Conservation (phyloP, 2,797 vertebrate genomes). For the Muraenolepis orangiensis region DNA sequence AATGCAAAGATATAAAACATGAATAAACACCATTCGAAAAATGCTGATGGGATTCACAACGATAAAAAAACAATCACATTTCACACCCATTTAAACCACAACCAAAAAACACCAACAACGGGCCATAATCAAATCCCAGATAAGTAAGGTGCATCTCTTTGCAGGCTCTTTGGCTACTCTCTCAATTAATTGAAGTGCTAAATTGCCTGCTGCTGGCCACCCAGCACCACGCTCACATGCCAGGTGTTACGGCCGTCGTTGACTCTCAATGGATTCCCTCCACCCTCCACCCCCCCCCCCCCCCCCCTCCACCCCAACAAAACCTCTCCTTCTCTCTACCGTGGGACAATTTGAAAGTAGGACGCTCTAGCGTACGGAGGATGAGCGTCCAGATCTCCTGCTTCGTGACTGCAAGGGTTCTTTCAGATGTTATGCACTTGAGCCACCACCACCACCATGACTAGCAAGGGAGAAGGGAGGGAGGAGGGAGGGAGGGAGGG, state of each 20-base stretch:
- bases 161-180: constrained; percentile 36
- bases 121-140: constrained; percentile 40
- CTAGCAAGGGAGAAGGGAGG: neutral
- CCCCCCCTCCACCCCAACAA: neutral
- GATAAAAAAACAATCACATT: neutral
- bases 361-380: neutral
- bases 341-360: neutral
- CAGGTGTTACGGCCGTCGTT: neutral
- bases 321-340: no score
- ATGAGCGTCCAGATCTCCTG: neutral
- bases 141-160: no score
- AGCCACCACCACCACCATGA: neutral
- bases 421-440: neutral
- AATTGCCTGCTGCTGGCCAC: constrained; percentile 46
- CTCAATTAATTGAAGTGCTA: constrained; percentile 52
- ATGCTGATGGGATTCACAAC: neutral
- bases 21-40: neutral
- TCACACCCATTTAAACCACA: constrained; percentile 18
- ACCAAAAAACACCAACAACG: neutral
- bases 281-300: no score
- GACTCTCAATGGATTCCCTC: neutral
- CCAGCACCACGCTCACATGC: neutral
- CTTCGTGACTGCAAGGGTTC: neutral
- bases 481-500: no score
- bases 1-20: no score